Evolutionary conservation across 2,113 vertebrate genomes (phyloP).

Genomic region (Cygnus atratus): DNA sequence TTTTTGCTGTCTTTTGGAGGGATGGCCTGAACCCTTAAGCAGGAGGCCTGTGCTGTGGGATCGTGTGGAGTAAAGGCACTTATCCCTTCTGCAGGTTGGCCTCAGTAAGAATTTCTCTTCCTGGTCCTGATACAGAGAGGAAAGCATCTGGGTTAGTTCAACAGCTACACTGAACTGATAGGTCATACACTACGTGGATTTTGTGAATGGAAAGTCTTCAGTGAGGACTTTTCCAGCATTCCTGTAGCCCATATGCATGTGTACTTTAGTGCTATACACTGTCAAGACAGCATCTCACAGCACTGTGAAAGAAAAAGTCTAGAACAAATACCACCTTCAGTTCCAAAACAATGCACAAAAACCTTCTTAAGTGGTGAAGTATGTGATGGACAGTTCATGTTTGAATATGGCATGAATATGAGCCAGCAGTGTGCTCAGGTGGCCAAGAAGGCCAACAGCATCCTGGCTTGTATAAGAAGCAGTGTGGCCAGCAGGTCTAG

Average conservation of each 20-base stretch:
- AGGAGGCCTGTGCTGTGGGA: not conserved
- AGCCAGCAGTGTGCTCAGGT: too few relatives aligned
- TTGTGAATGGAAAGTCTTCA: not conserved
- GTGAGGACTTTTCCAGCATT: not conserved
- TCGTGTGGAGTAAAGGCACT: accelerated
- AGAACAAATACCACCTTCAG: not conserved
- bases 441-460: too few relatives aligned
- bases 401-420: too few relatives aligned
- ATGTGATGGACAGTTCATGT: not conserved
- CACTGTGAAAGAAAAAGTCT: not conserved
- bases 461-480: too few relatives aligned
- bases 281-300: not conserved
- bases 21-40: not conserved
- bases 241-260: not conserved
- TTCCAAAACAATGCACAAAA: not conserved
- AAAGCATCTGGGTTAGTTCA: not conserved
- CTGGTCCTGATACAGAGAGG: not conserved
- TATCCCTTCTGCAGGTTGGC: not conserved
- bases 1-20: not conserved
- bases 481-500: too few relatives aligned
- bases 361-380: not conserved
- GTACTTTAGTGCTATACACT: not conserved
- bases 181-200: not conserved
- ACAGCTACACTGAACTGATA: not conserved
- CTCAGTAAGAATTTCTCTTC: not conserved